Evolutionary conservation across 1,140 invertebrate genomes (phyloP).

Genomic region (Philaenus spumarius): DNA sequence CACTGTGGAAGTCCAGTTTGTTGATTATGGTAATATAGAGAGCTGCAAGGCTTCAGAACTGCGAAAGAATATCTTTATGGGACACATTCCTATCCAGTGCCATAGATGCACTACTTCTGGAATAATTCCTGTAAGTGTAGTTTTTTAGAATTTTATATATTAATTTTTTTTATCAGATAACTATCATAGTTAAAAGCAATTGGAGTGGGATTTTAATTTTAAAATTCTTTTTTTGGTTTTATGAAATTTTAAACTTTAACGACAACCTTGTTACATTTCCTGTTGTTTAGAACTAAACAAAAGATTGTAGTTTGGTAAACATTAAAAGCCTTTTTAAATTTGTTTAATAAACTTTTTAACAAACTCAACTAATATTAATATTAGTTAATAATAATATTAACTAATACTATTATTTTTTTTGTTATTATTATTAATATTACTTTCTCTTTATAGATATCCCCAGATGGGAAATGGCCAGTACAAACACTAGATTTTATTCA

Average conservation of each 20-base stretch:
- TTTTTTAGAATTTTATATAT: no score
- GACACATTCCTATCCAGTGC: conserved; percentile 48
- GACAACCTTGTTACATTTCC: no score
- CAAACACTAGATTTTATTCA: conserved; percentile 38
- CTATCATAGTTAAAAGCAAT: no score
- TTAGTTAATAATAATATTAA: no score
- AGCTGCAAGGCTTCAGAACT: conserved; percentile 44
- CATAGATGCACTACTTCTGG: conserved; percentile 38
- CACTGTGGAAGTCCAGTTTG: conserved; percentile 37
- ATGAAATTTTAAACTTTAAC: no score
- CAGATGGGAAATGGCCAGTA: conserved; percentile 27
- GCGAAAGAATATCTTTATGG: conserved; percentile 49
- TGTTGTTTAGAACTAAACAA: no score
- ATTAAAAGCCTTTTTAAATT: background rate
- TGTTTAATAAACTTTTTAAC: background rate
- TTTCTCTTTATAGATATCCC: conserved; percentile 13
- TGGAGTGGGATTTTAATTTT: no score
- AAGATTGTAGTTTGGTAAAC: no score
- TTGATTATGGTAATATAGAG: conserved; percentile 48
- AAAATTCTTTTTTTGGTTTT: no score
- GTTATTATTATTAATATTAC: background rate
- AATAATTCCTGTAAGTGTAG: conserved; percentile 37
- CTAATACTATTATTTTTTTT: background rate
- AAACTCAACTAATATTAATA: background rate
- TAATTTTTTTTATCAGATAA: no score